Evolutionary conservation across 2,888 invertebrate species (phyloP).

Genomic region (Scrobipalpa costella): DNA sequence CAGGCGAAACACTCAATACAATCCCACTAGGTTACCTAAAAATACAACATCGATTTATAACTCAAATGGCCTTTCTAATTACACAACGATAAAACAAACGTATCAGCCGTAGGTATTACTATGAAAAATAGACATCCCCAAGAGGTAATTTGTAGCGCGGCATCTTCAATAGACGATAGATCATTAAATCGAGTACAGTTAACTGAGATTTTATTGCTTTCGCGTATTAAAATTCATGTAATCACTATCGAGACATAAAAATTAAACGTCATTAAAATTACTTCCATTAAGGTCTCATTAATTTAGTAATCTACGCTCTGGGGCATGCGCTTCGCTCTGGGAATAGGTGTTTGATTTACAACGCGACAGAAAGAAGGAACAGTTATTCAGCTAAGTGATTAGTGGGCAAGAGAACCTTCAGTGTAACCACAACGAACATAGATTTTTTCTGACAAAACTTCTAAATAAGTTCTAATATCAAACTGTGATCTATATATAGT

Average conservation of each 20-base stretch:
- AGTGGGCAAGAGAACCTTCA: slow-evolving; percentile 49
- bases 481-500: slow-evolving; percentile 66
- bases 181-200: slow-evolving; percentile 60
- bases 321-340: slow-evolving; percentile 53
- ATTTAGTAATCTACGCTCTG: slow-evolving; percentile 71
- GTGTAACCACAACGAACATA: no score
- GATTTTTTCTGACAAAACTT: slow-evolving; percentile 73
- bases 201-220: slow-evolving; percentile 66
- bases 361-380: slow-evolving; percentile 34
- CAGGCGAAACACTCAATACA: slow-evolving; percentile 24
- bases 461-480: slow-evolving; percentile 71
- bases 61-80: slow-evolving; percentile 26
- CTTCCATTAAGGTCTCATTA: slow-evolving; percentile 75
- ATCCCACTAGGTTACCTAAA: slow-evolving; percentile 13
- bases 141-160: slow-evolving; percentile 58
- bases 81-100: slow-evolving; percentile 46
- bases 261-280: slow-evolving; percentile 68
- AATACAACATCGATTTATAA: slow-evolving; percentile 23
- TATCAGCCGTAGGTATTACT: slow-evolving; percentile 38
- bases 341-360: slow-evolving; percentile 70
- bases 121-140: slow-evolving; percentile 52
- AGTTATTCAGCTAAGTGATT: background rate
- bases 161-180: slow-evolving; percentile 52
- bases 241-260: slow-evolving; percentile 62
- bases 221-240: slow-evolving; percentile 71